Base-by-base conservation (phyloP, 1,140 invertebrate genomes). In the Drosophila grimshawi region DNA sequence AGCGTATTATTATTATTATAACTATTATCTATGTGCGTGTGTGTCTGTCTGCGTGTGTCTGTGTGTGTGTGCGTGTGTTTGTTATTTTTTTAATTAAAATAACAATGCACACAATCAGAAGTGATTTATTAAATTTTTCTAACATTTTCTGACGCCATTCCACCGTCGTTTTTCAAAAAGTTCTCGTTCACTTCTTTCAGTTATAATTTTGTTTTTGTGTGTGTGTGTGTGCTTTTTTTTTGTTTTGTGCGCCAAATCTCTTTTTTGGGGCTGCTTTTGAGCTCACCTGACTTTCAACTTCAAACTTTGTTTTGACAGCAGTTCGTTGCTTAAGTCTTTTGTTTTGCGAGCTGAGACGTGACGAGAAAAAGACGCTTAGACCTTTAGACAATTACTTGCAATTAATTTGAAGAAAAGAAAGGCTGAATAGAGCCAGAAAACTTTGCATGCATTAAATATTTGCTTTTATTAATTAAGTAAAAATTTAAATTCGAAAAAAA, bases 61-160 rank as follows among this genome's bases (percentile, higher is more conserved):
- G 43, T 48, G 29, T 71, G 30, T 69, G 41, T 56, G 19, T 51
- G 43, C 49, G 60, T 46, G 33, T 59, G 11, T 61, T 32, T 72
- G 35, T 68, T 46, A 63, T 61, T 78, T 73, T 81, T 85, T 85
- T 71, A 76, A 71, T 76, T 85, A 85, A 76, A 90, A 89, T 88
- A 90, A 88, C 85, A 88, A 88, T 81, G 80, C 46, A 29, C 62
- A 68, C 80, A 88, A 88, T 90, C 85, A 89, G 64, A 64, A 81
- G 78, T 88, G 80, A 88, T 89, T 89, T 88, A 88, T 88, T 67
- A 83, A 88, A 80, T 80, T 83, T 78, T 83, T 56, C 33, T 49
- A 67, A 55, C 32, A 79, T 76, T 76, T 62, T 57, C 53, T 77
- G 37, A 63, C 60, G 59, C 78, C 46, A 65, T 80, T 85, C 43